Evolutionary conservation across 2,888 invertebrate genomes (phyloP).

Genomic region (Metopia argyrocephala): DNA sequence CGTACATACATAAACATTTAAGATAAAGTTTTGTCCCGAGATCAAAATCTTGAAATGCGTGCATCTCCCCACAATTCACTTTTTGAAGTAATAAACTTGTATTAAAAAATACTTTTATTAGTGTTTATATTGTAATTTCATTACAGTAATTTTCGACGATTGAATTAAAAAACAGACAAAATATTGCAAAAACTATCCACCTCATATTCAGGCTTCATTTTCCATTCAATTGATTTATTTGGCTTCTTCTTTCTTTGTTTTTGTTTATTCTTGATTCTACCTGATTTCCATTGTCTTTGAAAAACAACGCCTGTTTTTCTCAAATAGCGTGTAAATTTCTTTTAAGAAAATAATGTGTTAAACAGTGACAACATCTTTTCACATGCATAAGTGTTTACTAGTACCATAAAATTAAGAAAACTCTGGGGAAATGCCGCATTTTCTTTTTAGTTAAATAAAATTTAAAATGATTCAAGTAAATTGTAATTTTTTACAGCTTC

Average conservation of each 20-base stretch:
- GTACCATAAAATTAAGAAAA: background rate
- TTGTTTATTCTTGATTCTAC: background rate
- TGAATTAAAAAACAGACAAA: background rate
- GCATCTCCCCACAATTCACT: conserved; percentile 71
- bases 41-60: conserved; percentile 75
- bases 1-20: conserved; percentile 77
- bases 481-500: too few relatives aligned
- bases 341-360: background rate
- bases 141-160: conserved; percentile 15
- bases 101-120: background rate
- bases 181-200: background rate
- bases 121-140: background rate
- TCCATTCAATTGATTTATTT: background rate
- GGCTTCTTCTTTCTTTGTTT: background rate
- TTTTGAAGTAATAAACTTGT: background rate
- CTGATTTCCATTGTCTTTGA: too few relatives aligned
- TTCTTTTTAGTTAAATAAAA: background rate
- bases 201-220: background rate
- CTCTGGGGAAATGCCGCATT: background rate
- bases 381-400: background rate
- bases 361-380: conserved; percentile 16
- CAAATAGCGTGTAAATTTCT: background rate
- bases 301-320: conserved; percentile 20
- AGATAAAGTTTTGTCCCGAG: conserved; percentile 76
- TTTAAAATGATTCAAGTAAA: too few relatives aligned